phyloP scores from a whole-genome alignment of 2,113 vertebrate genomes.

The Halcyon senegalensis region DNA sequence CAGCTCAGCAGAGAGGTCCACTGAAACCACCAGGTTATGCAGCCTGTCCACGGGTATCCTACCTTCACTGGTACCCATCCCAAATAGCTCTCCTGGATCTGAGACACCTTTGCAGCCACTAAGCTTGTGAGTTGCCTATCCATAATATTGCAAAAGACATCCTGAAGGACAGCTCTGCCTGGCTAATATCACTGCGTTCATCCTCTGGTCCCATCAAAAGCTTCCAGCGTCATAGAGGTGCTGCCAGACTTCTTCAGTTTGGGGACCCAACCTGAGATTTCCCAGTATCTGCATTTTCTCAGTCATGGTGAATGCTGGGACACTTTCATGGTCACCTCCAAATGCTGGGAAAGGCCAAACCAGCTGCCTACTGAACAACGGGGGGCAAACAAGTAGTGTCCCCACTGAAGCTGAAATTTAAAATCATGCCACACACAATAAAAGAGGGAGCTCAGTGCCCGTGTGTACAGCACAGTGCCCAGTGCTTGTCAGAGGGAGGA shows the following conservation, averaged over 20 bases:
- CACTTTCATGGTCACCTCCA: background rate
- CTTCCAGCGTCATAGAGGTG: background rate
- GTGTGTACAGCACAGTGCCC: rapidly evolving
- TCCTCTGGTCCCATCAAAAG: background rate
- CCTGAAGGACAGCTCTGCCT: background rate
- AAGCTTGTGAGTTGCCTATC: background rate
- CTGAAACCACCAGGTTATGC: rapidly evolving
- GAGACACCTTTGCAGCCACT: background rate
- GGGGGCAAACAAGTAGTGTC: background rate
- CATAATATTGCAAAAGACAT: background rate
- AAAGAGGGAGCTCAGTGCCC: background rate
- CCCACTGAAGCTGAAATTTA: background rate
- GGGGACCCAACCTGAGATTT: background rate
- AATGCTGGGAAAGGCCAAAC: background rate
- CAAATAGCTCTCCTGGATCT: background rate
- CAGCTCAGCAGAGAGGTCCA: background rate
- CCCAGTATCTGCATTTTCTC: background rate
- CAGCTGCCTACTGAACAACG: background rate
- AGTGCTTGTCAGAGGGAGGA: background rate
- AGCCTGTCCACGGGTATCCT: background rate
- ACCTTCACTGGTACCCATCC: background rate
- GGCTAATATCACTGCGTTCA: background rate
- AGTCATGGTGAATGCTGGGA: background rate
- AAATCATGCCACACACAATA: background rate
- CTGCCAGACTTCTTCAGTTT: rapidly evolving